These are phyloP conservation scores for Camponotus pennsylvanicus DNA, from an alignment of 1,140 invertebrate species.

Conservation along the genomic window DNA sequence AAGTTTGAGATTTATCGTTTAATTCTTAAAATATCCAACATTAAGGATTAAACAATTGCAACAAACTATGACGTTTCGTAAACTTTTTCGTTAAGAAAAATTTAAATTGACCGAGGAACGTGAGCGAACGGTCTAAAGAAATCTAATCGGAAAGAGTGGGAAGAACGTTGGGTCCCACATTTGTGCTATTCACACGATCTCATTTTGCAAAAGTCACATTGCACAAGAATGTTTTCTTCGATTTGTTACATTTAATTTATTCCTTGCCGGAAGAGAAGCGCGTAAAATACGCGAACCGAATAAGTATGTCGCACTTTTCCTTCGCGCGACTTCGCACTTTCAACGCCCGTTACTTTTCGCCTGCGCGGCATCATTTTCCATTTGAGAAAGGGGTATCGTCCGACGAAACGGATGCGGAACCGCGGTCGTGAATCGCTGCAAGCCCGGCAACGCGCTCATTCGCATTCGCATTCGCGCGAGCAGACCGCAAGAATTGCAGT, in stretches of 20 bases:
- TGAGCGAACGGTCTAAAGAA: neutral
- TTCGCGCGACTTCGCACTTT: conserved; percentile 31
- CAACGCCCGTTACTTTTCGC: conserved; percentile 2
- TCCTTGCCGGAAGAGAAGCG: neutral
- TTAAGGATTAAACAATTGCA: neutral
- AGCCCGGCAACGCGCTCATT: conserved; percentile 20
- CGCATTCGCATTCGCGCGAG: neutral
- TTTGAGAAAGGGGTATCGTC: neutral
- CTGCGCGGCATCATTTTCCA: conserved; percentile 14
- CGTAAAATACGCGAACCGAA: conserved; percentile 2
- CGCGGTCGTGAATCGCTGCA: conserved; percentile 31
- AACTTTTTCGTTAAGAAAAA: neutral
- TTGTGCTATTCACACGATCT: neutral
- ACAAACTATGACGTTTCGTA: neutral
- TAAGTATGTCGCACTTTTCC: conserved; percentile 15
- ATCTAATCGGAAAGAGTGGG: neutral
- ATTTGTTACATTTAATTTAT: conserved; percentile 50
- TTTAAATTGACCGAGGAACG: neutral
- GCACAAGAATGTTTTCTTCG: neutral
- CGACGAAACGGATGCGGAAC: conserved; percentile 44
- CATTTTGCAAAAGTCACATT: neutral
- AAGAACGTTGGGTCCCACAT: neutral
- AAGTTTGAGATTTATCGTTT: neutral
- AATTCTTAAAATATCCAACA: neutral
- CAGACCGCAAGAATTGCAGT: conserved; percentile 48